Evolutionary conservation across 2,113 vertebrate species (phyloP).

Genomic region (Oreochromis aureus): DNA sequence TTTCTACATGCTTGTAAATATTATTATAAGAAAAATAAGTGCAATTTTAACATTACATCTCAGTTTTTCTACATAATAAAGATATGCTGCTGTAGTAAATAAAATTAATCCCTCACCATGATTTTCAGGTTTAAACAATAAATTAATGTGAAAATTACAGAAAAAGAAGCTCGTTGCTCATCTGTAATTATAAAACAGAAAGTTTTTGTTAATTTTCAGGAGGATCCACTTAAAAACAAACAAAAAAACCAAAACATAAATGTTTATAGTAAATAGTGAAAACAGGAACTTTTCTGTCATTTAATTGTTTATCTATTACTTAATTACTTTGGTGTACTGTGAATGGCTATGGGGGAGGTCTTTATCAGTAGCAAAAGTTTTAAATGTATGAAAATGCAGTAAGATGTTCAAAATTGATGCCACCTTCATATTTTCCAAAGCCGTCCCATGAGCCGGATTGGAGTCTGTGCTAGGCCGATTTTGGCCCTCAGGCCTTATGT

Average conservation of each 20-base stretch:
- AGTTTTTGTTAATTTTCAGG: neutral
- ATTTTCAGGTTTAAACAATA: neutral
- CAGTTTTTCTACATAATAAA: neutral
- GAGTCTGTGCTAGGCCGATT: neutral
- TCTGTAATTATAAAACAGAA: neutral
- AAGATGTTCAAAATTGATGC: neutral
- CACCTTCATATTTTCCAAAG: neutral
- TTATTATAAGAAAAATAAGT: neutral
- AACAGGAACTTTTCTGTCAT: neutral
- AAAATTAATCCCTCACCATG: neutral
- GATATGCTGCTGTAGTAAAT: neutral
- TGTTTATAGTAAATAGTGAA: neutral
- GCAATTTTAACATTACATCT: neutral
- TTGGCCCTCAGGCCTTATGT: neutral
- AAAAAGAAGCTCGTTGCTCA: neutral
- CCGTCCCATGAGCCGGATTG: accelerated
- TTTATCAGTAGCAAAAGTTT: neutral
- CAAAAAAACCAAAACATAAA: neutral
- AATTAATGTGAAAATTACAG: neutral
- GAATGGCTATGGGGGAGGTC: neutral
- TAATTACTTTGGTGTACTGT: neutral
- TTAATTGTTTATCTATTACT: neutral
- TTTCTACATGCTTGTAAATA: neutral
- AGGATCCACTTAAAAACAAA: neutral
- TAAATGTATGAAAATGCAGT: neutral